A percentile compares a stretch with the other conserved stretches of the same genome.
Evolutionary conservation across 1,140 invertebrate genomes (phyloP).

Genomic region (Brachionus asplanchnoidis): DNA sequence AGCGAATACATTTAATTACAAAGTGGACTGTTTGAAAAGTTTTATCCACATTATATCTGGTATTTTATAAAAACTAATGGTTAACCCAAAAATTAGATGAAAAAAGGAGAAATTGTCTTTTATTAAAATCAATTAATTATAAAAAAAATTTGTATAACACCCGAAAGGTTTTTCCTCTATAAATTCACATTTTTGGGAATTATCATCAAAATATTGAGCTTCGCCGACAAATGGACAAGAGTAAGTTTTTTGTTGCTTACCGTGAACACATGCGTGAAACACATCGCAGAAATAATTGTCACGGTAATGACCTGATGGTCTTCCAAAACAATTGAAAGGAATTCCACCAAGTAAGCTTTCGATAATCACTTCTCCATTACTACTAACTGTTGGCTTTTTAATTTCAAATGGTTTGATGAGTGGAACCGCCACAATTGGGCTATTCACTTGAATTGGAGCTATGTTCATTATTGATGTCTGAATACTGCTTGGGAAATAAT

Average conservation of each 20-base stretch:
- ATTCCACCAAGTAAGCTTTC: slow-evolving; percentile 29
- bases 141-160: background rate
- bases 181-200: slow-evolving; percentile 11
- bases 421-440: background rate
- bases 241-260: background rate
- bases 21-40: too few species aligned
- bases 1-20: too few species aligned
- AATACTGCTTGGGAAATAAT: background rate
- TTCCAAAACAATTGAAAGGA: slow-evolving; percentile 22
- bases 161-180: background rate
- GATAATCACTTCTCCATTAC: background rate
- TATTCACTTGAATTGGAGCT: background rate
- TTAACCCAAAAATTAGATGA: too few species aligned
- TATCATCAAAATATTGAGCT: slow-evolving; percentile 38
- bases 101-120: background rate
- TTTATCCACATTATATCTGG: too few species aligned
- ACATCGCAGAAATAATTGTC: slow-evolving; percentile 33
- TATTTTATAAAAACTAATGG: too few species aligned
- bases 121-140: background rate
- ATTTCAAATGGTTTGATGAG: background rate
- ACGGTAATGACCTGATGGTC: slow-evolving; percentile 7
- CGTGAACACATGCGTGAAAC: slow-evolving; percentile 41
- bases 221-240: slow-evolving; percentile 37
- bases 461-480: background rate
- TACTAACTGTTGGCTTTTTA: background rate